Evolutionary conservation across 2,797 vertebrate genomes (phyloP), one percentile per base, ranked within the genome.

Genomic region (Pseudomugil gertrudae): DNA sequence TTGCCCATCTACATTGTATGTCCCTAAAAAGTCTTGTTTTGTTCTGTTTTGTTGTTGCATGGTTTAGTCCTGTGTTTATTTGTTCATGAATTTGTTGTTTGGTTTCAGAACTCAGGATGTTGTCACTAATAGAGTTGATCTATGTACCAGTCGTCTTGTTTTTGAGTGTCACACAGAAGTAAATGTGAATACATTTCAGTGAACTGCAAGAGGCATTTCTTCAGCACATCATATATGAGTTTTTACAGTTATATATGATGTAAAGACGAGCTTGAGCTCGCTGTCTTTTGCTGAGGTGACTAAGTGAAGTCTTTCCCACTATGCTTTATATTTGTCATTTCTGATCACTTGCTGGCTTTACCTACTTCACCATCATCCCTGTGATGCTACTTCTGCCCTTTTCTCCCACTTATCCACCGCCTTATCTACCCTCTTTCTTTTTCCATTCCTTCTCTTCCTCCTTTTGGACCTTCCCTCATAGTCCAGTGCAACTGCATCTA

Each of bases 401-500:
- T 56, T 14, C 55, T 70, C 43, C 54, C n/a, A 19, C 67, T 30
- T 15, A 9, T 62, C 43, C 38, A 57, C 73, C 45, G n/a, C 64
- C 36, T 74, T 27, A 67, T 60, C 33, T 54, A 13, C 45, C 70
- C 48, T 56, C 60, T 35, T 58, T 71, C 29, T 61, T 63, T 57
- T 48, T 50, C 38, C 56, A 51, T 33, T 7, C 55, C 36, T 33
- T 72, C 38, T 78, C 26, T 88, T 86, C 87, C 84, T 83, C 80
- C 78, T 76, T 86, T 83, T 75, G 87, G 30, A 92, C 88, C 94
- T 90, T 69, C 80, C 65, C 76, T 82, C 80, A 85, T 84, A 93
- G 92, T 85, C 87, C 66, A 78, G 80, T 81, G 63, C 85, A 61
- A 89, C 94, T 83, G 92, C 93, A 13, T 83, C 95, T 82, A 90